Conservation (phyloP, 2,888 invertebrate genomes). For the Drosophila algonquin region DNA sequence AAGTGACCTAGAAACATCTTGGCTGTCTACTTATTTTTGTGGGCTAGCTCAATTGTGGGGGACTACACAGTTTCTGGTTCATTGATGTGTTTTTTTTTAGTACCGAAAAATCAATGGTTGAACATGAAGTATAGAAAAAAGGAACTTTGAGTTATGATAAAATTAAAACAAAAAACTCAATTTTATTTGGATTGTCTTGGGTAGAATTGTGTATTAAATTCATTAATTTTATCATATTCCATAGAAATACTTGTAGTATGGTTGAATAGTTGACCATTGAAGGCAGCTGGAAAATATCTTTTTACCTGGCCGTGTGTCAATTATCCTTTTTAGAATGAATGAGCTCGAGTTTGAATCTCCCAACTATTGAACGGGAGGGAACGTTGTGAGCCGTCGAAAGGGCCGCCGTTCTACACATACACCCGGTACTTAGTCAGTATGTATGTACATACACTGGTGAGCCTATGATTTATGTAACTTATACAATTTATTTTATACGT, state of each 20-base stretch:
- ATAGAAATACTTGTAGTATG: constrained; percentile 1
- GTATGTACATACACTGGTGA: too few relatives aligned
- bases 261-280: constrained; percentile 13
- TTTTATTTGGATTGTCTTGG: neutral
- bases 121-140: neutral
- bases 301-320: constrained; percentile 67
- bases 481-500: too few relatives aligned
- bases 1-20: constrained; percentile 1
- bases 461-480: too few relatives aligned
- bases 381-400: too few relatives aligned
- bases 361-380: neutral
- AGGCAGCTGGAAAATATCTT: constrained; percentile 66
- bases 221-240: constrained; percentile 25
- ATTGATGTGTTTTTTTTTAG: constrained; percentile 38
- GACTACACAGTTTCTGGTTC: constrained; percentile 36
- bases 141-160: neutral
- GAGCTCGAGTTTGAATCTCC: constrained; percentile 3
- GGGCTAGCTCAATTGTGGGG: neutral
- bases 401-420: too few relatives aligned
- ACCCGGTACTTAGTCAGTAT: too few relatives aligned
- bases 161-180: neutral
- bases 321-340: constrained; percentile 61
- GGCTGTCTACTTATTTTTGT: neutral
- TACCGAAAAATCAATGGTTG: neutral
- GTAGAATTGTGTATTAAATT: constrained; percentile 17